These are phyloP conservation scores for Petrolisthes manimaculis DNA, from an alignment of 2,888 invertebrate genomes.

Conservation along the genomic window DNA sequence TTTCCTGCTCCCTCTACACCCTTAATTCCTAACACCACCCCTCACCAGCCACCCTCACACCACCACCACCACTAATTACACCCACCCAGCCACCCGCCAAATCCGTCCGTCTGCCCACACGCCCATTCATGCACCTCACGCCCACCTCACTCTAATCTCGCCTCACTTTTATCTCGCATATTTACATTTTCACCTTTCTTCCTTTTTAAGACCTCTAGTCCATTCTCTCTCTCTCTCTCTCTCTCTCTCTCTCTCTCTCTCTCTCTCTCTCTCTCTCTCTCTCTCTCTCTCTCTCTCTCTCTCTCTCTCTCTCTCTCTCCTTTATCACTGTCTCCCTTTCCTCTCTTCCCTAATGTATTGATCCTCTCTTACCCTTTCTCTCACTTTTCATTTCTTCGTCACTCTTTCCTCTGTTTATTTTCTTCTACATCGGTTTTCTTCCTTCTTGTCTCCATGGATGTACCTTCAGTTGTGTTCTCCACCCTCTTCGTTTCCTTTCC, in stretches of 20 bases:
- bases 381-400: neutral
- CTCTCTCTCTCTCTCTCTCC: neutral
- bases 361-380: neutral
- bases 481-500: neutral
- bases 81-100: too few species aligned
- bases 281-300: conserved; percentile 9
- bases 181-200: neutral
- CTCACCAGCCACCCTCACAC: too few species aligned
- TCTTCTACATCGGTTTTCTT: neutral
- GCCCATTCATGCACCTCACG: neutral
- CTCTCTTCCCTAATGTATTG: neutral
- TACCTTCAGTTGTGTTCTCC: neutral
- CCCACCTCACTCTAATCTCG: neutral
- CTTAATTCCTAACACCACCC: too few species aligned
- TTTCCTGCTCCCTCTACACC: too few species aligned
- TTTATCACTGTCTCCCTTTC: neutral
- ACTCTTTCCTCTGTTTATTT: neutral
- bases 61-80: too few species aligned
- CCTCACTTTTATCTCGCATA: neutral
- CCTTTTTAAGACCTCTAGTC: neutral
- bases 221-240: neutral
- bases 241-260: neutral
- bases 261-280: conserved; percentile 3
- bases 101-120: too few species aligned
- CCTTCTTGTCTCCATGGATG: neutral